Percentiles rank a stretch among this genome's conserved stretches.
Evolutionary conservation across 2,888 invertebrate species (phyloP).

Genomic region (Pandemis heparana): DNA sequence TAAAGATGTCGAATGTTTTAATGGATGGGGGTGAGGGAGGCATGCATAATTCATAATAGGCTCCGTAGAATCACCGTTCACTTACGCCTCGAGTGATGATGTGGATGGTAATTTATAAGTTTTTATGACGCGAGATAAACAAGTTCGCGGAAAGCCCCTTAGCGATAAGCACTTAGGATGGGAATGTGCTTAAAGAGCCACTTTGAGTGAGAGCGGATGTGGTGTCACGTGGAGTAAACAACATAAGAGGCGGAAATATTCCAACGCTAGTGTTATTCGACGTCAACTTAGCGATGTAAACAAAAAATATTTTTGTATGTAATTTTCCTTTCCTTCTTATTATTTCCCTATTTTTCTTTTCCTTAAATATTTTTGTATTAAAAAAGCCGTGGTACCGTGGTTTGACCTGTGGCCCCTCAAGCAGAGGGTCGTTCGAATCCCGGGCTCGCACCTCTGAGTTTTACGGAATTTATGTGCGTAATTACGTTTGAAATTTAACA

Average conservation of each 20-base stretch:
- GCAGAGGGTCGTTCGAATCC: too few species aligned
- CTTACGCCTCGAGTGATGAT: conserved; percentile 51
- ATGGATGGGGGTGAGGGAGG: conserved; percentile 52
- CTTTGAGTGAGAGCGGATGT: not conserved
- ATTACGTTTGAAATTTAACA: too few species aligned
- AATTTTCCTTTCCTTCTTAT: too few species aligned
- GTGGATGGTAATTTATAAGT: conserved; percentile 46
- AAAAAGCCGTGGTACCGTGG: too few species aligned
- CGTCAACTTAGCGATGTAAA: too few species aligned
- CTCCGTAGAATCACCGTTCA: conserved; percentile 51
- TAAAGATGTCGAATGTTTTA: conserved; percentile 46
- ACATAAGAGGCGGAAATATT: not conserved
- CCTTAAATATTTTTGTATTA: too few species aligned
- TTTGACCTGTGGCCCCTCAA: too few species aligned
- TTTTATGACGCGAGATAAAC: conserved; percentile 40
- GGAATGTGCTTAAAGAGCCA: conserved; percentile 19
- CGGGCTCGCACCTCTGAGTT: too few species aligned
- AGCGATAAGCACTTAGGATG: conserved; percentile 26
- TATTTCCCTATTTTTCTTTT: too few species aligned
- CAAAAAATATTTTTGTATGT: too few species aligned
- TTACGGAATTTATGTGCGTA: too few species aligned
- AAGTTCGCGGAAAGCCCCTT: conserved; percentile 26
- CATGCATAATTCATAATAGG: conserved; percentile 63
- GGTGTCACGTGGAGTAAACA: not conserved
- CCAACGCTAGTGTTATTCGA: not conserved